Base-by-base conservation (phyloP, 2,113 vertebrate species). In the Coregonus clupeaformis region DNA sequence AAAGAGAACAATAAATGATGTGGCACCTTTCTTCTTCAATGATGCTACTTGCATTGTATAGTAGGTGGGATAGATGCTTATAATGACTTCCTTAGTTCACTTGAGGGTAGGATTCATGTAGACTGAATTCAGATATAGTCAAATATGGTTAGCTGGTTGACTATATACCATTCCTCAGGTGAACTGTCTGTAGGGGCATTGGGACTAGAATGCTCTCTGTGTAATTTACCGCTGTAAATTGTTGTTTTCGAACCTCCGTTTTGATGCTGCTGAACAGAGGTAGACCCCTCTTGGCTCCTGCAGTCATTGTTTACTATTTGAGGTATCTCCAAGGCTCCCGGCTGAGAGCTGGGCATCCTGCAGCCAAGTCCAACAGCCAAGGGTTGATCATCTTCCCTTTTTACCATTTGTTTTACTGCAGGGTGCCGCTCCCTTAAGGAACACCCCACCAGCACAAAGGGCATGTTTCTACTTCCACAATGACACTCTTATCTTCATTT, bases 271-370 rank as follows among this genome's bases (percentile, higher is more conserved):
- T 18, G 49, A 80, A 77, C 77, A 82, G 76, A 69, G 74, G 75
- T 71, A 81, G 82, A 76, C 32, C 72, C 85, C 86, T 86, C 83
- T 16, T 18, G 74, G 78, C 80, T 62, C 76, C 79, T 75, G 83
- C 87, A 87, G 79, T 86, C 88, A 86, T 73, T 74, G 77, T 80
- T 82, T 63, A 78, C 79, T 79, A 75, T 84, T 83, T 85, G 86
- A 86, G 78, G 69, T 55, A 73, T 32, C 75, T 85, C 85, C 83
- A 85, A 82, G 55, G 84, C 14, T 12, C 67, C 42, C 67, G 7
- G 20, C 30, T n/a, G 71, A 71, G 75, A 67, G 59, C 68, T 67
- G 57, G 76, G 68, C 69, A 73, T 82, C 82, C 68, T 79, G 77
- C 78, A 29, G 87, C 84, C 82, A 84, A 81, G 32, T 80, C 66